Evolutionary conservation across 1,140 invertebrate genomes (phyloP).

Genomic region (Grapholita molesta): DNA sequence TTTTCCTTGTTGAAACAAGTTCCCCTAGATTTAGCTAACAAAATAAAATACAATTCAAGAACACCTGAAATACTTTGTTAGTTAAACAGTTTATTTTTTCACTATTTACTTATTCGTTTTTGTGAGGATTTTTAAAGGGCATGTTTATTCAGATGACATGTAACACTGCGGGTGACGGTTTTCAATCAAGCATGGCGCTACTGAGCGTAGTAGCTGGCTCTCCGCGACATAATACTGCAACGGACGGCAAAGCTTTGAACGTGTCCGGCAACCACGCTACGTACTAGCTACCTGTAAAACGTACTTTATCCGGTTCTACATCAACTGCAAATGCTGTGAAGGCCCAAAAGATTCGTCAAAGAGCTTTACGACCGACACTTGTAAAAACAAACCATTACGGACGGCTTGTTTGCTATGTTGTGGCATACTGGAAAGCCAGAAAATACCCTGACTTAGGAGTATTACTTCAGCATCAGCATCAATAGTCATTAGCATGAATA

Average conservation of each 20-base stretch:
- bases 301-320: slow-evolving; percentile 24
- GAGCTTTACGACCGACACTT: not conserved
- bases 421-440: not conserved
- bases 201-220: slow-evolving; percentile 11
- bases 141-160: not conserved
- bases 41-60: not conserved
- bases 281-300: slow-evolving; percentile 37
- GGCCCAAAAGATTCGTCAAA: slow-evolving; percentile 24
- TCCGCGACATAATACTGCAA: slow-evolving; percentile 35
- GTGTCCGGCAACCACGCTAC: slow-evolving; percentile 27
- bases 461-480: no score
- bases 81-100: not conserved
- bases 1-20: not conserved
- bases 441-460: not conserved
- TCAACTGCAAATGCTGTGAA: slow-evolving; percentile 25
- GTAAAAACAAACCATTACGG: not conserved
- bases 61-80: not conserved
- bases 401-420: not conserved
- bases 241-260: slow-evolving; percentile 66
- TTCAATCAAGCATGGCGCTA: slow-evolving; percentile 26
- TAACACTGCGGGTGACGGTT: slow-evolving; percentile 14
- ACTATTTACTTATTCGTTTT: not conserved
- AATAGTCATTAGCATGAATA: no score
- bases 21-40: not conserved
- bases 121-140: not conserved